Conservation (phyloP, 2,888 invertebrate species). For the Luperina nickerlii region DNA sequence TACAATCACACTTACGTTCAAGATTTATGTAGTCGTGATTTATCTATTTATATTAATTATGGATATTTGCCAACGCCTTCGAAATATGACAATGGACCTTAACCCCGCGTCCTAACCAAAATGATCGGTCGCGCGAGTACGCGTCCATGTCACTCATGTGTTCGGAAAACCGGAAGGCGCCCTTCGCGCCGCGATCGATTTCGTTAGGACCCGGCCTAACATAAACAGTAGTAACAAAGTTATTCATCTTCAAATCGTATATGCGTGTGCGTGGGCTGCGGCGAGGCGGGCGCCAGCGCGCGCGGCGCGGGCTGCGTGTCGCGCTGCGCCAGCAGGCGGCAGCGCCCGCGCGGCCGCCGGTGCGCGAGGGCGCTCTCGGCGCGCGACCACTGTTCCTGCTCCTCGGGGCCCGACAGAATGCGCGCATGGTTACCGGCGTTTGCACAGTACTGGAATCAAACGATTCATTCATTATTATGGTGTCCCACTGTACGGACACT, state of each 20-base stretch:
- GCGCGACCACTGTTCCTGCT: slow-evolving; percentile 95
- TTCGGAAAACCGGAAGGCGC: no score
- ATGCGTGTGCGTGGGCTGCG: slow-evolving; percentile 93
- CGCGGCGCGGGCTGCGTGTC: slow-evolving; percentile 54
- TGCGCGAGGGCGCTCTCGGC: slow-evolving; percentile 88
- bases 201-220: background rate
- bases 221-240: background rate
- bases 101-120: background rate
- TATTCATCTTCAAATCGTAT: slow-evolving; percentile 92
- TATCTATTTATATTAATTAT: background rate
- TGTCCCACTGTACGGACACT: background rate
- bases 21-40: background rate
- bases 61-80: background rate
- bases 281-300: slow-evolving; percentile 85
- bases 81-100: background rate
- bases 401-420: slow-evolving; percentile 92
- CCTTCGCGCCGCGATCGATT: background rate
- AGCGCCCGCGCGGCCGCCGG: slow-evolving; percentile 86
- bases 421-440: slow-evolving; percentile 70
- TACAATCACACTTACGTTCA: background rate
- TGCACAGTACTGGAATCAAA: slow-evolving; percentile 77
- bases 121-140: background rate
- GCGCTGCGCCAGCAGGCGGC: slow-evolving; percentile 63
- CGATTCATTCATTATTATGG: background rate
- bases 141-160: background rate